Percentiles rank a stretch among this genome's conserved stretches.
Evolutionary conservation across 2,113 vertebrate genomes (phyloP).

Genomic region (Paralichthys olivaceus): DNA sequence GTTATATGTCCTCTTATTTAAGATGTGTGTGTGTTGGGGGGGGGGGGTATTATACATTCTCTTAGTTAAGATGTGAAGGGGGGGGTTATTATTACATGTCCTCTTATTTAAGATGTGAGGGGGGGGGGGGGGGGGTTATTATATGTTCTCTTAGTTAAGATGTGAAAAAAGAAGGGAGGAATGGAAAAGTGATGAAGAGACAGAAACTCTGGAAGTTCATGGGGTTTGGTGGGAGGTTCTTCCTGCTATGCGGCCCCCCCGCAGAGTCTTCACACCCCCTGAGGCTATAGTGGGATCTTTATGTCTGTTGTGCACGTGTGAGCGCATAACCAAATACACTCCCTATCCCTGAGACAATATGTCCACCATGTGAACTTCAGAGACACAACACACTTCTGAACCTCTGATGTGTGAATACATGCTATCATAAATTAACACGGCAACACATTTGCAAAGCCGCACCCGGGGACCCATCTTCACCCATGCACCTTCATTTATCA

Average conservation of each 20-base stretch:
- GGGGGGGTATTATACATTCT: conserved; percentile 37
- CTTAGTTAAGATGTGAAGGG: conserved; percentile 34
- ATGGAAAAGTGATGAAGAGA: conserved; percentile 70
- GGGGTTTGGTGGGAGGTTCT: conserved; percentile 51
- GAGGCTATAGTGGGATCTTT: conserved; percentile 38
- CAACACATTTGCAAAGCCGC: conserved; percentile 25
- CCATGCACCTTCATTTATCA: conserved; percentile 6
- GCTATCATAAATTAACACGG: conserved; percentile 33
- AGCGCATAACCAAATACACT: conserved; percentile 3
- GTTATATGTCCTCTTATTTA: conserved; percentile 54
- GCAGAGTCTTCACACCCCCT: conserved; percentile 42
- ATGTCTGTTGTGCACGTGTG: conserved; percentile 12
- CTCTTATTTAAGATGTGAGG: conserved; percentile 59
- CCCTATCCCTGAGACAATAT: conserved; percentile 44
- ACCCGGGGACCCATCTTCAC: conserved; percentile 6
- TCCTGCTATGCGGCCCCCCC: conserved; percentile 65
- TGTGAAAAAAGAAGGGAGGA: conserved; percentile 33
- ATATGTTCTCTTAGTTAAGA: not conserved
- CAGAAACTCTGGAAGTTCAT: conserved; percentile 52
- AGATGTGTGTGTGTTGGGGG: conserved; percentile 38
- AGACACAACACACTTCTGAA: conserved; percentile 43
- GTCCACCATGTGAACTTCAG: conserved; percentile 52
- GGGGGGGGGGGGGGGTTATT: too few species aligned
- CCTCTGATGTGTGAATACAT: conserved; percentile 20
- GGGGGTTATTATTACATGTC: conserved; percentile 39